Base-by-base conservation (phyloP, 2,888 invertebrate genomes). In the Notodonta ziczac region DNA sequence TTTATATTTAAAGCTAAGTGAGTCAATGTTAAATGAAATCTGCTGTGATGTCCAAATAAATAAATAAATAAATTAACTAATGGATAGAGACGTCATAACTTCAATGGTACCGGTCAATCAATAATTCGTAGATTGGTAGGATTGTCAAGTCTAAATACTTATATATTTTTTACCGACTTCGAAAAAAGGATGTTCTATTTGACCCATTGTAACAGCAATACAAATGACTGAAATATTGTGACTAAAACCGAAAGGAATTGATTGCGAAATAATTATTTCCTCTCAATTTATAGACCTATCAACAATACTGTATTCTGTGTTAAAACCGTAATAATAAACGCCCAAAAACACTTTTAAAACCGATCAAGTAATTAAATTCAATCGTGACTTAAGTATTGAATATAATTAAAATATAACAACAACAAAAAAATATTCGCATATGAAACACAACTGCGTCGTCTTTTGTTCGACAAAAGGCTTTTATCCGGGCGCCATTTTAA, bases 401-500 rank as follows among this genome's bases (percentile, higher is more conserved):
- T 35, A 69, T 66, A 58, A 70, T 71, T 70, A 72, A 61, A 66
- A 61, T 53, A 66, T 60, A 65, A 58, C 14, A 50, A 67, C 59
- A 63, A 57, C 16, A 58, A 40, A 55, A 61, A 63, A 48, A 48
- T 57, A 62, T 12, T 32, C 56, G 54, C 57, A 62, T 59, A 60
- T 60, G 62, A 69, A 61, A 58, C 71, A 78, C 79, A 82, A 77
- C 76, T 77, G 82, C 81, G 79, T 73, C 75, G 69, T 77, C 84
- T 78, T 87, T 90, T 89, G 87, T 87, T 75, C 73, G 62, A 80
- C 82, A 72, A 60, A 62, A 72, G 74, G 66, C 69, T 68, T 67
- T 77, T 73, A 76, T 77, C 67, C 32, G 32, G 32, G 7, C 65
- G 61, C 60, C 72, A 69, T 66, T 71, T 74, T 72, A 63, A 56